Percentiles rank a stretch among this genome's conserved stretches.
phyloP scores from a whole-genome alignment of 2,797 vertebrate species.

The Mus caroli region DNA sequence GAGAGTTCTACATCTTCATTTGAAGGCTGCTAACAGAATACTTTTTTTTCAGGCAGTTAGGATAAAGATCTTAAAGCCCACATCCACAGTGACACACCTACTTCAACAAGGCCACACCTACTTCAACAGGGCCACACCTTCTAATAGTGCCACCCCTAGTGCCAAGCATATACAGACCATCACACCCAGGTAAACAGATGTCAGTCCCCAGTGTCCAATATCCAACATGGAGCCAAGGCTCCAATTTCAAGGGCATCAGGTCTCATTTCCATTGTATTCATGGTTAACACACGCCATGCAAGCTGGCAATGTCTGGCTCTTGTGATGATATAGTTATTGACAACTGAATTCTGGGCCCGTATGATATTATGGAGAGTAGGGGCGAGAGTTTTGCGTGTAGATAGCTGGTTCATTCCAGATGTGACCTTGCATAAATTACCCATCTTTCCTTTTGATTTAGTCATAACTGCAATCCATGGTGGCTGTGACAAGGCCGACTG shows the following conservation, averaged over 20 bases:
- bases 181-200: background rate
- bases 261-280: background rate
- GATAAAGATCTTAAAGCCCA: background rate
- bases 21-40: background rate
- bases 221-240: background rate
- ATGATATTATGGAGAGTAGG: background rate
- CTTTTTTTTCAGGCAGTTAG: background rate
- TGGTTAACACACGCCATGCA: background rate
- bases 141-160: no score
- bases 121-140: no score
- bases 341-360: conserved; percentile 34
- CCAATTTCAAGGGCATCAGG: background rate
- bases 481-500: background rate
- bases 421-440: conserved; percentile 49
- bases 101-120: no score
- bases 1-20: background rate
- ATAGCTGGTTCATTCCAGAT: conserved; percentile 38
- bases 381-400: background rate
- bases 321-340: conserved; percentile 22
- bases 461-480: background rate
- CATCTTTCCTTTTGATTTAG: conserved; percentile 24
- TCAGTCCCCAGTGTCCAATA: background rate
- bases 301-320: background rate
- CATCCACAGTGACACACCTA: no score
- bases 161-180: background rate